Percentiles rank a stretch among this genome's conserved stretches.
Conservation (phyloP, 1,140 invertebrate genomes). For the Chironomus striatipennis region DNA sequence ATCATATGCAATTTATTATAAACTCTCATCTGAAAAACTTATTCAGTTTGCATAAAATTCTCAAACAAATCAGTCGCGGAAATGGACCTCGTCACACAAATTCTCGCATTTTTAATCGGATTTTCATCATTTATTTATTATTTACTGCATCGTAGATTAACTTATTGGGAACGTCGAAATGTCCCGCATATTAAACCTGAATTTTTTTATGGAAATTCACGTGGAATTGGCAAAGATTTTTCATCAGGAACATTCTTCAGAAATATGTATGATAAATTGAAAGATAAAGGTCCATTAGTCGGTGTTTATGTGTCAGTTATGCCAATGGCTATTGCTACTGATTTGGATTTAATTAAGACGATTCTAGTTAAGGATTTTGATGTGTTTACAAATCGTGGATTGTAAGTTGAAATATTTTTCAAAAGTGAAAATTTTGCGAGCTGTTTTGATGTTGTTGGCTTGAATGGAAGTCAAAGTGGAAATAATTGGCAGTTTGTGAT, state of each 20-base stretch:
- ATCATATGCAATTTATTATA: no score
- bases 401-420: conserved; percentile 26
- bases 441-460: no score
- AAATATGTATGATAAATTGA: not conserved
- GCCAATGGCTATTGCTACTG: conserved; percentile 41
- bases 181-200: conserved; percentile 32
- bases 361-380: conserved; percentile 44
- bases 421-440: no score
- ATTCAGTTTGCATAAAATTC: no score
- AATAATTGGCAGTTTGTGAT: no score
- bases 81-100: not conserved
- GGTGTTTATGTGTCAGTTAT: conserved; percentile 44
- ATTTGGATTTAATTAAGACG: conserved; percentile 42
- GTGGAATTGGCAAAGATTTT: conserved; percentile 29
- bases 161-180: conserved; percentile 32
- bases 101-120: not conserved
- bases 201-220: conserved; percentile 30
- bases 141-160: not conserved
- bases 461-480: no score
- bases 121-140: not conserved
- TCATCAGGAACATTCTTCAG: not conserved
- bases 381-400: conserved; percentile 41
- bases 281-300: not conserved
- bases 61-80: not conserved
- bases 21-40: no score